Conservation (phyloP, 2,113 vertebrate species). For the Saccopteryx leptura region DNA sequence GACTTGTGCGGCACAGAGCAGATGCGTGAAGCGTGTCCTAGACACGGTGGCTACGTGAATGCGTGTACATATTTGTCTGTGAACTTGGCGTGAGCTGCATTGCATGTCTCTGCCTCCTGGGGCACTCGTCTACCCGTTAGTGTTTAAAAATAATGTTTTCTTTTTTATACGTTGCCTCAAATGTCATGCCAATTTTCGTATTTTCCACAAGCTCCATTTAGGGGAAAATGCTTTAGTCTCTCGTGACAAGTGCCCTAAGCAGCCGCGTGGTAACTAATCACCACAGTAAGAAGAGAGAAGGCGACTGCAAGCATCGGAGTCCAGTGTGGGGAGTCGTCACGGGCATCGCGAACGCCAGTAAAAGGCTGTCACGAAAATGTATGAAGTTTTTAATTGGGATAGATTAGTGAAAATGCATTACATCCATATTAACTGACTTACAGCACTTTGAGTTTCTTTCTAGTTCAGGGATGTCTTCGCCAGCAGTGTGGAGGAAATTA, state of each 20-base stretch:
- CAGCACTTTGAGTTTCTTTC: constrained; percentile 63
- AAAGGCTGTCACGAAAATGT: background rate
- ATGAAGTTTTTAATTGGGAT: background rate
- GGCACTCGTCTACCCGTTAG: background rate
- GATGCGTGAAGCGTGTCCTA: constrained; percentile 47
- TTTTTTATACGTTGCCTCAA: background rate
- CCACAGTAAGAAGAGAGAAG: background rate
- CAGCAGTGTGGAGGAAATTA: background rate
- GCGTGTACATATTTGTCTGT: background rate
- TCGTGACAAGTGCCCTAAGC: background rate
- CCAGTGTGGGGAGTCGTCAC: background rate
- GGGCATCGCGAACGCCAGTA: background rate
- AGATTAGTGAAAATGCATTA: constrained; percentile 66
- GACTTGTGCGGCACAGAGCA: constrained; percentile 69
- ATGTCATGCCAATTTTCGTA: background rate
- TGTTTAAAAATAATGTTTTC: constrained; percentile 25
- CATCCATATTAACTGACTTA: background rate
- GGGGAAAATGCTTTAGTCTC: background rate
- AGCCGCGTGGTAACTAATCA: too few species aligned
- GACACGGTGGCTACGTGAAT: background rate
- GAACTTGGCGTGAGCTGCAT: background rate
- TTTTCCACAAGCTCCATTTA: background rate
- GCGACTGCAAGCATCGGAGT: background rate
- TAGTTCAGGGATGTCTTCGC: background rate
- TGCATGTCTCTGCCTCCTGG: background rate